These are phyloP conservation scores for Zosterops japonicus DNA, from an alignment of 2,113 vertebrate genomes.

Conservation along the genomic window DNA sequence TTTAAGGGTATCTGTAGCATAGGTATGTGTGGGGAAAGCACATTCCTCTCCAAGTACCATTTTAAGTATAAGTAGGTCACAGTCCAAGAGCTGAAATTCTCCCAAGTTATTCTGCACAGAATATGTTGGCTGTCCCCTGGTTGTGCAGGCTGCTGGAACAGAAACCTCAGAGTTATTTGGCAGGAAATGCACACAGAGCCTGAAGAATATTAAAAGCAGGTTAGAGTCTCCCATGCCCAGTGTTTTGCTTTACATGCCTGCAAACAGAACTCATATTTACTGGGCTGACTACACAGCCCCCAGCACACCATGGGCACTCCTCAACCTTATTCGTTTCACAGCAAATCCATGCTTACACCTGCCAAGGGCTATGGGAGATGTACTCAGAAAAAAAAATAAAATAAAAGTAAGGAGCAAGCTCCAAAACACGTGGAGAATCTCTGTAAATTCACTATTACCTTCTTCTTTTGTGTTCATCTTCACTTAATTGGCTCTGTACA, in stretches of 20 bases:
- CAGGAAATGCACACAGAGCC: neutral
- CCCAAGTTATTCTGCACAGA: neutral
- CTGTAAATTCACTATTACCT: neutral
- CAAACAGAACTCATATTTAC: neutral
- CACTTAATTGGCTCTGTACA: neutral
- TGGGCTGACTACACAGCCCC: neutral
- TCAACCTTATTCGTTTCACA: neutral
- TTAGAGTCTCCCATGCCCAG: neutral
- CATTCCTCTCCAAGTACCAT: neutral
- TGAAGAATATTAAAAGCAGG: neutral
- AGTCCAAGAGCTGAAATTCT: neutral
- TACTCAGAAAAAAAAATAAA: neutral
- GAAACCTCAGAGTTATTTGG: neutral
- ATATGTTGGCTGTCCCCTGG: neutral
- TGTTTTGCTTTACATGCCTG: neutral
- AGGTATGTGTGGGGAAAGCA: neutral
- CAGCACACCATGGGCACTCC: neutral
- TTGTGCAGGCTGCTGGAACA: neutral
- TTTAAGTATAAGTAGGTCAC: neutral
- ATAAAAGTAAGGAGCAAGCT: neutral
- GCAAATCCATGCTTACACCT: neutral
- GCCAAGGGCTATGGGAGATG: neutral
- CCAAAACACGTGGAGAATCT: neutral
- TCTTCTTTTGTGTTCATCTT: neutral
- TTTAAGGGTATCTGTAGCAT: neutral